phyloP scores from a whole-genome alignment of 2,113 vertebrate genomes.

The Lamprologus lemairii region DNA sequence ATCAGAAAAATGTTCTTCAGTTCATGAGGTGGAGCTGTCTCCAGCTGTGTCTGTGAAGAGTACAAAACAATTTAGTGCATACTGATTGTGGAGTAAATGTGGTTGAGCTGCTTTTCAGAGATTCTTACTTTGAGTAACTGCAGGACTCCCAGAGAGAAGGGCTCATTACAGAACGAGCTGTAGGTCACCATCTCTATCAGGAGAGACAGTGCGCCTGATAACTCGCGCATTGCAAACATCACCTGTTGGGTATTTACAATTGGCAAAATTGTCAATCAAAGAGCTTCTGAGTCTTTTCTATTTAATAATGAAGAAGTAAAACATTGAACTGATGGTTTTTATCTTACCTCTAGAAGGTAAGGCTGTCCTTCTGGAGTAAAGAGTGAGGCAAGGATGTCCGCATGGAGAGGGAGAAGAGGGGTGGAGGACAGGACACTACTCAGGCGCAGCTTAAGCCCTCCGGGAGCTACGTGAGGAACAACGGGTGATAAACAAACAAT shows the following conservation, averaged over 20 bases:
- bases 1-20: slow-evolving; percentile 95
- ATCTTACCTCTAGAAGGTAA: slow-evolving; percentile 88
- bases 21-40: slow-evolving; percentile 93
- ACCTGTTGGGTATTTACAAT: slow-evolving; percentile 69
- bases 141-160: slow-evolving; percentile 86
- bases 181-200: slow-evolving; percentile 94
- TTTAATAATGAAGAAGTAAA: background rate
- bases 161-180: slow-evolving; percentile 93
- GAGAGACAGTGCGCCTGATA: slow-evolving; percentile 81
- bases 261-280: background rate
- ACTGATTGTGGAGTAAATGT: background rate
- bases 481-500: background rate
- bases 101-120: no score
- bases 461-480: slow-evolving; percentile 72
- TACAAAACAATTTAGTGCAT: background rate
- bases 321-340: background rate
- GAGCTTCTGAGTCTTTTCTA: background rate
- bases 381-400: slow-evolving; percentile 84
- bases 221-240: slow-evolving; percentile 92
- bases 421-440: slow-evolving; percentile 67
- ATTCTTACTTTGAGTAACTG: slow-evolving; percentile 87
- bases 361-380: slow-evolving; percentile 90
- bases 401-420: slow-evolving; percentile 78
- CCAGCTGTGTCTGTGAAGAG: slow-evolving; percentile 81
- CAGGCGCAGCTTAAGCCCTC: slow-evolving; percentile 74